Evolutionary conservation across 2,888 invertebrate genomes (phyloP), one percentile per base, ranked within the genome.

Genomic region (Galerucella calmariensis): DNA sequence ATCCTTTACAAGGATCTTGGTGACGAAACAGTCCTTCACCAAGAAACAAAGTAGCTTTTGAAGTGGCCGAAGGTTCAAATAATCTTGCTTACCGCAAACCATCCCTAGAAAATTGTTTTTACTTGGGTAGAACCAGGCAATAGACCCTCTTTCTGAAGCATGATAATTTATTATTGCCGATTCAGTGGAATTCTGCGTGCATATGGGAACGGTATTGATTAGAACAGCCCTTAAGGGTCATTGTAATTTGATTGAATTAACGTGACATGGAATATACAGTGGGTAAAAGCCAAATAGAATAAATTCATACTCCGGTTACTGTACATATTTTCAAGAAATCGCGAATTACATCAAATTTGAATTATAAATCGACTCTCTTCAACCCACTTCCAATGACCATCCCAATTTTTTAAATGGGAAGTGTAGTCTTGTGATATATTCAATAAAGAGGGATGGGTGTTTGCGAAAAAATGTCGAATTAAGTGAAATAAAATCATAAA

Each of bases 51-150:
- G 67, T 68, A 69, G 69, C 79, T 66, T 80, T 80, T 80, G 80
- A 80, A 79, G 80, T 79, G 80, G 79, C 75, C 69, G 74, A 79
- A 76, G 78, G 80, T 79, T 80, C 79, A 76, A 77, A 78, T 74
- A 72, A 78, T 77, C 74, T 46, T 59, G 59, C 46, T 48, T 27
- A 46, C 20, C 48, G 48, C 20, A 14, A 46, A 46, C 69, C 62
- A 67, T 69, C 72, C 70, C 74, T 63, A 73, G 66, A 65, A 78
- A 73, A 75, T 74, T 76, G 73, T 77, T 76, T 75, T 75, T 72
- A 73, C 65, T 68, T 72, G 75, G 76, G 72, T 75, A 79, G 77
- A 78, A 68, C 24, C 20, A 58, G 41, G 35, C 4, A 41, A 20
- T 14, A 12, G 65, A 56, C 16, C 65, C 48, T 65, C 27, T 35